A percentile compares a stretch with the other conserved stretches of the same genome.
phyloP scores from a whole-genome alignment of 2,113 vertebrate genomes.

The Pyrgilauda ruficollis region DNA sequence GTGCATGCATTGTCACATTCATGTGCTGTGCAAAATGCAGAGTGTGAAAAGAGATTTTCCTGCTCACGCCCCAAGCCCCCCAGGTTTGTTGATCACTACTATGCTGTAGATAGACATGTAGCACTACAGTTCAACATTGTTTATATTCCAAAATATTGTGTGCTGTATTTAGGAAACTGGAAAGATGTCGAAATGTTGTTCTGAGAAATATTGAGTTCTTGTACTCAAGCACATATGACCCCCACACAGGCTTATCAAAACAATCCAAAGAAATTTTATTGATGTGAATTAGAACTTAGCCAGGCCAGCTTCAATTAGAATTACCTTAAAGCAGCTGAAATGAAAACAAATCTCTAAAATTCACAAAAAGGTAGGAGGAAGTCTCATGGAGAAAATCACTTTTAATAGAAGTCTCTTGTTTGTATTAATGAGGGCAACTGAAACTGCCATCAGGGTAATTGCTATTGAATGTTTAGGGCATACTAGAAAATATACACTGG shows the following conservation, averaged over 20 bases:
- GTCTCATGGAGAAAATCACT: not conserved
- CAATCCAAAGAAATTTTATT: not conserved
- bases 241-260: not conserved
- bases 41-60: not conserved
- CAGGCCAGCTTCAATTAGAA: not conserved
- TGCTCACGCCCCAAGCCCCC: rapidly evolving
- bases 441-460: not conserved
- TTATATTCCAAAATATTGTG: not conserved
- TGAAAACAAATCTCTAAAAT: not conserved
- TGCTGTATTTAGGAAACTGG: not conserved
- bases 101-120: rapidly evolving
- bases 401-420: not conserved
- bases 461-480: not conserved
- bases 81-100: not conserved
- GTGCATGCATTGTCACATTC: not conserved
- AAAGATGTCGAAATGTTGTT: not conserved
- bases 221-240: not conserved
- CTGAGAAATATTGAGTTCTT: not conserved
- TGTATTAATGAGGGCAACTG: not conserved
- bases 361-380: not conserved
- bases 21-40: not conserved
- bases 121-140: not conserved
- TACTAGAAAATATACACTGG: not conserved
- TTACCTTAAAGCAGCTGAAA: not conserved
- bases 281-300: not conserved